Evolutionary conservation across 1,140 invertebrate species (phyloP), one percentile per base, ranked within the genome.

Genomic region (Orius insidiosus): DNA sequence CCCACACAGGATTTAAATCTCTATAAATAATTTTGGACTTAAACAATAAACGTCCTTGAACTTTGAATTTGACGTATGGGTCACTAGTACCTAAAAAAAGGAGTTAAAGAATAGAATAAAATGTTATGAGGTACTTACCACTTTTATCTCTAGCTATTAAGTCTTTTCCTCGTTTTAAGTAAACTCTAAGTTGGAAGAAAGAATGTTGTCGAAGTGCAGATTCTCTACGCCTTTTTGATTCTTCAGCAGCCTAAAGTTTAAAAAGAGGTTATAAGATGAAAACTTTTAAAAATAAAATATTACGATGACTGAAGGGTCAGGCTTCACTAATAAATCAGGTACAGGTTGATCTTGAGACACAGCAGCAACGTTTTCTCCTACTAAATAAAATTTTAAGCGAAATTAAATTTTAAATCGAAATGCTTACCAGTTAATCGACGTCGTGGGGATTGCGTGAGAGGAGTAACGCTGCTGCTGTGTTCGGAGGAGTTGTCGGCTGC

Each of bases 41-140:
- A 68, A 95, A 88, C 48, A 95, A 73, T 53, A 96, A 70, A 34
- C 83, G 71, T 33, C 86, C 85, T 14, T 78, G 80, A 38, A 83
- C 72, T 67, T 92, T 93, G 64, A 98, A 95, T 70, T 98, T 98
- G 40, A 97, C 92, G 63, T 97, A 98, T 8, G 94, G 93, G 71
- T 98, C 94, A 63, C 90, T 96, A 31, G 87, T 82, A 50, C 90
- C 92, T 90, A 68, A 60, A 65, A 70, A 64, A 44, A 54, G 35
- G n/a, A 48, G 50, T 31, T 34, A 45, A 56, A 35, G n/a, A 14
- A 31, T n/a, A n/a, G 11, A 35, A 45, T n/a, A 13, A 47, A 15
- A 30, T 7, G 18, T 2, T 31, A n/a, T 18, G 10, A 42, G 9
- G 11, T 32, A 62, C 69, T 74, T 67, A 93, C 90, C 92, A 65